Percentiles rank a stretch among this genome's conserved stretches.
These are phyloP conservation scores for Arge pagana DNA, from an alignment of 2,888 invertebrate species.

Conservation along the genomic window DNA sequence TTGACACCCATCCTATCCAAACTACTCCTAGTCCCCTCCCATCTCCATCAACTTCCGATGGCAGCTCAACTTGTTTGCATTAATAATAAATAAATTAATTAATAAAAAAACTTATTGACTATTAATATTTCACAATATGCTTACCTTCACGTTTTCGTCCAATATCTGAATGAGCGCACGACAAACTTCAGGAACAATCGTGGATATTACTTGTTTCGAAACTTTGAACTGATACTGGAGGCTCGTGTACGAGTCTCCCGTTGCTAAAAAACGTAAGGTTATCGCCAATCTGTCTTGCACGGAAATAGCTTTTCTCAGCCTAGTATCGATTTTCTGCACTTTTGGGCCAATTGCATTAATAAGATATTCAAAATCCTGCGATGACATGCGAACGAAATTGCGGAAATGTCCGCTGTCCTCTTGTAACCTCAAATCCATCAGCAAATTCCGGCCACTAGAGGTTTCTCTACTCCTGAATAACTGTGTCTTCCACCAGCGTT, in stretches of 20 bases:
- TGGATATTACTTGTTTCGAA: slow-evolving; percentile 36
- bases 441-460: slow-evolving; percentile 1
- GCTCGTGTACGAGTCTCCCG: slow-evolving; percentile 34
- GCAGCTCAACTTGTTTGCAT: background rate
- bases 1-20: background rate
- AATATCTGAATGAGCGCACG: slow-evolving; percentile 40
- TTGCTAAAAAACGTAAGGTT: slow-evolving; percentile 41
- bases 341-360: slow-evolving; percentile 28
- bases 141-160: slow-evolving; percentile 40
- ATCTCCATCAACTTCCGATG: slow-evolving; percentile 1
- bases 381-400: slow-evolving; percentile 40
- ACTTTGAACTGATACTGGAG: slow-evolving; percentile 40
- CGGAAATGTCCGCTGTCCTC: slow-evolving; percentile 42
- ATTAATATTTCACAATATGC: slow-evolving; percentile 12
- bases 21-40: background rate
- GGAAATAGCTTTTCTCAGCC: slow-evolving; percentile 36
- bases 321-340: slow-evolving; percentile 42
- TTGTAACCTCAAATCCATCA: background rate
- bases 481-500: slow-evolving; percentile 1
- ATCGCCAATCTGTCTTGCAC: slow-evolving; percentile 41
- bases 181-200: slow-evolving; percentile 41
- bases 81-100: background rate
- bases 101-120: too few relatives aligned
- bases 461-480: background rate
- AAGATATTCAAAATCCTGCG: slow-evolving; percentile 41